Conservation (phyloP, 2,888 invertebrate species). For the Miltochrista miniata region DNA sequence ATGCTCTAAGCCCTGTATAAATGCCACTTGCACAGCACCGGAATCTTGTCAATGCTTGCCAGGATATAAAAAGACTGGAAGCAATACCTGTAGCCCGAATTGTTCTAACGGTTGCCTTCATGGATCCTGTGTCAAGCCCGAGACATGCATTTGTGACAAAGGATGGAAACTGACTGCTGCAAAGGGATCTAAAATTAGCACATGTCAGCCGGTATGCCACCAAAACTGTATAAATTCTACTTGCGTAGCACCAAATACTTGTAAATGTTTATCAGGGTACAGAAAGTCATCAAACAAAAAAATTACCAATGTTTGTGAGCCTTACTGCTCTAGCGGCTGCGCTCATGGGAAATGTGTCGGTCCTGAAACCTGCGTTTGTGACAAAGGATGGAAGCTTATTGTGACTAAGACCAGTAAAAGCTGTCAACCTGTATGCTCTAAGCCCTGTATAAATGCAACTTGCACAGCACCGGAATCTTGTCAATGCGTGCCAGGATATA, state of each 20-base stretch:
- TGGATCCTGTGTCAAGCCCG: conserved; percentile 1
- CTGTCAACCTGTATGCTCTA: conserved; percentile 10
- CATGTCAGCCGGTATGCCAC: conserved; percentile 13
- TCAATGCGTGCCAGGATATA: conserved; percentile 12
- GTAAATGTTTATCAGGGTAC: conserved; percentile 1
- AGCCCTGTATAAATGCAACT: conserved; percentile 4
- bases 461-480: conserved; percentile 17
- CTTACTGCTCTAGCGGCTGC: conserved; percentile 3
- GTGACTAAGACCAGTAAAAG: neutral
- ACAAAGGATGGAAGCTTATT: conserved; percentile 11
- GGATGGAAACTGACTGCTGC: neutral
- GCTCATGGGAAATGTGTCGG: neutral
- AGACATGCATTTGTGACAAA: neutral
- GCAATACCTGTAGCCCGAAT: neutral
- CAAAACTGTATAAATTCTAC: conserved; percentile 6
- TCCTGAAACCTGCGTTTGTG: conserved; percentile 11
- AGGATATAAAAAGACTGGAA: conserved; percentile 3
- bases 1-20: conserved; percentile 8
- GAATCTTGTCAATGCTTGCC: conserved; percentile 13
- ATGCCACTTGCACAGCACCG: conserved; percentile 10
- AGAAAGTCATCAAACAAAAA: neutral
- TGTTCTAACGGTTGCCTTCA: conserved; percentile 1
- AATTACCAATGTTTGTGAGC: conserved; percentile 6
- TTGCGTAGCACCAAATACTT: conserved; percentile 11
- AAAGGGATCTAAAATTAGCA: neutral